Evolutionary conservation across 2,113 vertebrate species (phyloP), one percentile per base, ranked within the genome.

Genomic region (Agelaius tricolor): DNA sequence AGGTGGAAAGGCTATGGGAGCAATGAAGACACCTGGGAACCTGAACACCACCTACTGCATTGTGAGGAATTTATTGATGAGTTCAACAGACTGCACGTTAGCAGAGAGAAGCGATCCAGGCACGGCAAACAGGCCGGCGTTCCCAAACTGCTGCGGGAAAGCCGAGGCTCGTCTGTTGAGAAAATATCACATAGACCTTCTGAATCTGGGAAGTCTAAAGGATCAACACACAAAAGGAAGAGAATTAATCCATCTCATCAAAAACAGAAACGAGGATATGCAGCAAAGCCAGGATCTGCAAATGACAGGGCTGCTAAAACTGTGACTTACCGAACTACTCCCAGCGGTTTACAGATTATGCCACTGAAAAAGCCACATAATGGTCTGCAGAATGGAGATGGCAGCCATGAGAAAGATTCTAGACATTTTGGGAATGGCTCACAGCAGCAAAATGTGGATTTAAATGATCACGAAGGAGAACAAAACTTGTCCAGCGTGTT

Each of bases 11-110:
- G 99, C 71, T 99, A 99, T 0, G 99, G 99, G 51, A 99, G 99
- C 96, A 99, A 99, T 4, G 99, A 99, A 95, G 99, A 99, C 97
- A 99, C 99, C 2, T 99, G 99, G 99, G 99, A 99, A 96, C 99
- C 99, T 0, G 99, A 99, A 84, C 98, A 99, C 72, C 99, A 99
- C 82, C 98, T 99, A 17, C 97, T 99, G 77, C 99, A 99, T 97
- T 99, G 99, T 66, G 99, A 99, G 97, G 99, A 99, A 95, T 99
- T 99, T 90, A 99, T 99, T 15, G 98, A 99, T 30, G 99, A 99
- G 96, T 99, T 99, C 97, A 99, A 99, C 54, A 99, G 98, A 97
- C 98, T 99, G 27, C 98, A 97, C 3, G 59, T 98, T 73, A 95
- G 98, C 73, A 97, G 98, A 31, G 99, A 99, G 91, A 99, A 98